Base-by-base conservation (phyloP, 2,797 vertebrate genomes). In the Holocentrus rufus region DNA sequence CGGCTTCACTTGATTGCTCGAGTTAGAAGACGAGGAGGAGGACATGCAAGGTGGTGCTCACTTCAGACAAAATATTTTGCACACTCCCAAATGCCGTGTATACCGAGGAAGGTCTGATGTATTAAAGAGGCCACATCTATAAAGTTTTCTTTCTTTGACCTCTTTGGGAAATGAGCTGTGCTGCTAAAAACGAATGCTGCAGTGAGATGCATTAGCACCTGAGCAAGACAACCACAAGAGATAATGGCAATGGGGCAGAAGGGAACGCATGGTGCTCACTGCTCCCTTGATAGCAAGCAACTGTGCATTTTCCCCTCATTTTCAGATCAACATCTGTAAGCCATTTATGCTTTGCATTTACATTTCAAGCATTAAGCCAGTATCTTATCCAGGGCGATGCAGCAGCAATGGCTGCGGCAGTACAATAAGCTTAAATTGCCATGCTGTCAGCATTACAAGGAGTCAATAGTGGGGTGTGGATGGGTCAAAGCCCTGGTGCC, bases 81-180 rank as follows among this genome's bases (percentile, higher is more conserved):
- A 57, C n/a, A 23, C 68, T 60, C 44, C 34, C 20, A 34, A 50
- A 70, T 56, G 64, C 15, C 44, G 55, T 31, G 50, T 58, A 66
- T 58, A 60, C 66, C 57, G 44, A 31, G 63, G 57, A 69, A 54
- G 47, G 6, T 69, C 74, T 56, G 25, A 74, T 62, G 72, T 72
- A 80, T 67, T 70, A n/a, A n/a, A n/a, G n/a, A n/a, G 59, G 68
- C 55, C 15, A 56, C 59, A 58, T 65, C 14, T 23, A 77, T 76
- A 25, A 79, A n/a, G 18, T 74, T 56, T 74, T 27, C 71, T 49
- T 74, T 74, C 31, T 18, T 63, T 79, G 74, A 84, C 77, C 74
- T 84, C 64, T 82, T 76, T 82, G 65, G 74, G 70, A 90, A 89
- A 86, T 86, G 72, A 88, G 64, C 75, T 64, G 61, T 82, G 67